Evolutionary conservation across 2,888 invertebrate species (phyloP), one percentile per base, ranked within the genome.

Genomic region (Sicus ferrugineus): DNA sequence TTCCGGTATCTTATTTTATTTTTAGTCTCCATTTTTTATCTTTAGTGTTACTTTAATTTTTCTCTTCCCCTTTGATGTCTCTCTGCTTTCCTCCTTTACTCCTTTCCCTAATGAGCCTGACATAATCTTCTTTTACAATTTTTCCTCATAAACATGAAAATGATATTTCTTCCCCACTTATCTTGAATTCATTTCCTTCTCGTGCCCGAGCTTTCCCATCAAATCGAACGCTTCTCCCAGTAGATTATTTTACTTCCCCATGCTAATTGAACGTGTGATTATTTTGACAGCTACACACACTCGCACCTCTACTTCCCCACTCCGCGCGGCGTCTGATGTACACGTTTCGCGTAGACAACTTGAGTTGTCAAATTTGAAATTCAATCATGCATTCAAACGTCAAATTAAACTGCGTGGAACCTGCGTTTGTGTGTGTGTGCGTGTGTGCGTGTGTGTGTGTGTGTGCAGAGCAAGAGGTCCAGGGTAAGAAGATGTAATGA

Each of bases 231-330:
- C n/a, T n/a, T n/a, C n/a, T n/a, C n/a, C n/a, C n/a, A n/a, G n/a
- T n/a, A n/a, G n/a, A n/a, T n/a, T n/a, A n/a, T 4, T 4, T 4
- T 19, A 26, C 56, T 63, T 59, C 56, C 52, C 75, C 76, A 78
- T 76, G 79, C 79, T 80, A 80, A 81, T 80, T 78, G 81, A 77
- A 79, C 79, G 78, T 81, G 78, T 77, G 78, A 80, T 80, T 81
- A 78, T 80, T 80, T 80, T 79, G 80, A 80, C 80, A 81, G 78
- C 76, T 74, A 50, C 19, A 31, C 63, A 48, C 48, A 19, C 50
- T 28, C 54, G 21, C 42, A 56, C 67, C n/a, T 16, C 46, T 26
- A 19, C n/a, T 50, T n/a, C 7, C n/a, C 19, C 50, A n/a, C 19
- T 38, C 42, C 21, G 5, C 56, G 52, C 6, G 46, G 28, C 42